Conservation (phyloP, 2,888 invertebrate genomes). For the Drosophila atripex region DNA sequence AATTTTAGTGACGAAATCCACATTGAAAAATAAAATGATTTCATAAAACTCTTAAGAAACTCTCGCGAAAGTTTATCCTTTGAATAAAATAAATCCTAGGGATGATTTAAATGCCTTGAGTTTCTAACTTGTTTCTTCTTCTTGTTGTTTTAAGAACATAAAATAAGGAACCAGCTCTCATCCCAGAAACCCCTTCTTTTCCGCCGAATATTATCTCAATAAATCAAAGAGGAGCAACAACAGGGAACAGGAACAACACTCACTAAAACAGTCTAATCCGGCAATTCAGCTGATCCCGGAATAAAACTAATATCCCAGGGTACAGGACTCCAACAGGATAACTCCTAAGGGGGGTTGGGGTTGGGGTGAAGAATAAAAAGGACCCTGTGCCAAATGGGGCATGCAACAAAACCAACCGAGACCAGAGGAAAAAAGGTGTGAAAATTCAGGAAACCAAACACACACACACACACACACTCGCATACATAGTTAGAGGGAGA, state of each 20-base stretch:
- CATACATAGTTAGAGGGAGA: constrained; percentile 7
- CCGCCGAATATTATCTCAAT: constrained; percentile 24
- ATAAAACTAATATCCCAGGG: constrained; percentile 40
- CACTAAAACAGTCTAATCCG: constrained; percentile 14
- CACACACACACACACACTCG: constrained; percentile 2
- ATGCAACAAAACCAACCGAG: constrained; percentile 12
- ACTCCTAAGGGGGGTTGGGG: not conserved
- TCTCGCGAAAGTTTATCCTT: not conserved
- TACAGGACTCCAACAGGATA: not conserved
- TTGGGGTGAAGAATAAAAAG: not conserved
- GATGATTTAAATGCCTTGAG: not conserved
- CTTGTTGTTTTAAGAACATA: no score
- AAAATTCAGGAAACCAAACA: constrained; percentile 46
- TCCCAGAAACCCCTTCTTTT: not conserved
- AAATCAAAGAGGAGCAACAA: constrained; percentile 19
- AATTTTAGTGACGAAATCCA: no score
- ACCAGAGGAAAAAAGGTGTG: constrained; percentile 58
- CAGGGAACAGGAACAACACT: constrained; percentile 6
- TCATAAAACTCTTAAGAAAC: not conserved
- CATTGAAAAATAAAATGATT: no score
- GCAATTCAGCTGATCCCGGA: constrained; percentile 40
- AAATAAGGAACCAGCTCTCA: no score
- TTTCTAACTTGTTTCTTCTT: not conserved
- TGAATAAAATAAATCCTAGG: not conserved
- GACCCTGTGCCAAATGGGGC: constrained; percentile 30